phyloP scores from a whole-genome alignment of 1,140 invertebrate species.

The Drosophila nikananu region DNA sequence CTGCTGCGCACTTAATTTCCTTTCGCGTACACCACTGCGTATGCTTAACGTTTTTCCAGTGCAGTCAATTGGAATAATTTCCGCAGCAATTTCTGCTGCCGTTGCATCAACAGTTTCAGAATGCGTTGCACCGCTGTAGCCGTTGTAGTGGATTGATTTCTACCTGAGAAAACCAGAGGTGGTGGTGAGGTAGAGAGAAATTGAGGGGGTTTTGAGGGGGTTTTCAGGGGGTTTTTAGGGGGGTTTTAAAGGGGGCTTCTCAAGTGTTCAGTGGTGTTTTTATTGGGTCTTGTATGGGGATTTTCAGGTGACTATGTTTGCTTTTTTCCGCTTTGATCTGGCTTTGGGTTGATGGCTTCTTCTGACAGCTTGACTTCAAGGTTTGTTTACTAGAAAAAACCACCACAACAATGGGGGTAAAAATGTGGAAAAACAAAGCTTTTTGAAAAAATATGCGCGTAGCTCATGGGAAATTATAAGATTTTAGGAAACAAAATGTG shows the following conservation, averaged over 20 bases:
- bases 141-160: constrained; percentile 69
- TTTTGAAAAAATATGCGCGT: background rate
- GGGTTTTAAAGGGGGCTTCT: background rate
- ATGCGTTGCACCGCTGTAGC: constrained; percentile 85
- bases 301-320: background rate
- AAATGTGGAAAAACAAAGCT: background rate
- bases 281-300: too few species aligned
- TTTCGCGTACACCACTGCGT: constrained; percentile 33
- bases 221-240: background rate
- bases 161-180: constrained; percentile 35
- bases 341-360: constrained; percentile 14
- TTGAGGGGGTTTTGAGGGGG: background rate
- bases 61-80: constrained; percentile 76
- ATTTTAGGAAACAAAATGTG: background rate
- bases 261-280: background rate
- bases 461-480: background rate
- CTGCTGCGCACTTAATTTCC: constrained; percentile 20
- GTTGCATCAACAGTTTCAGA: constrained; percentile 84
- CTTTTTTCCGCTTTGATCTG: constrained; percentile 17
- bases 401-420: constrained; percentile 1
- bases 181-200: background rate
- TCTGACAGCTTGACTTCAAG: constrained; percentile 23
- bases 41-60: constrained; percentile 68
- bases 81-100: constrained; percentile 82
- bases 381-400: constrained; percentile 33